A percentile compares a stretch with the other conserved stretches of the same genome.
phyloP scores from a whole-genome alignment of 2,113 vertebrate genomes.

The Corydoras sp. region DNA sequence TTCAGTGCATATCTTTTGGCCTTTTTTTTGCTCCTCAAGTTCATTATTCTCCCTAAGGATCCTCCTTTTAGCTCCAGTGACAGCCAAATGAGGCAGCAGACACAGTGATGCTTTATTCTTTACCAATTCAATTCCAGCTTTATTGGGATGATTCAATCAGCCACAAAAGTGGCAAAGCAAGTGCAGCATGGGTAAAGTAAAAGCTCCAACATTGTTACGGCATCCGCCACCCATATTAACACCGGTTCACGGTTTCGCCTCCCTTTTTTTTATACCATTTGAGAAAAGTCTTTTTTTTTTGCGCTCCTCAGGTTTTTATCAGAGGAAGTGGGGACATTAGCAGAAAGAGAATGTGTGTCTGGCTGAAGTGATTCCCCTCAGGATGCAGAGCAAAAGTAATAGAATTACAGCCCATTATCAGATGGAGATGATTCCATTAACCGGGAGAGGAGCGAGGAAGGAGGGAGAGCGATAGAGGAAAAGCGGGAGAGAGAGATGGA shows the following conservation, averaged over 20 bases:
- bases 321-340: constrained; percentile 17
- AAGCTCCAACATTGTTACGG: too few species aligned
- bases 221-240: too few species aligned
- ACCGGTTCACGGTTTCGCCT: too few species aligned
- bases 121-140: neutral
- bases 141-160: neutral
- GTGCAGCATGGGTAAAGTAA: too few species aligned
- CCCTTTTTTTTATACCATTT: too few species aligned
- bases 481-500: neutral
- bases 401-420: constrained; percentile 50
- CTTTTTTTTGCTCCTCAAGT: neutral
- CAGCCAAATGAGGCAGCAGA: neutral
- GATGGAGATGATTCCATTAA: constrained; percentile 35
- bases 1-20: too few species aligned
- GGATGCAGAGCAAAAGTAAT: constrained; percentile 39
- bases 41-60: neutral
- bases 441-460: neutral
- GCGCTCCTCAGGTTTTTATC: constrained; percentile 13
- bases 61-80: neutral
- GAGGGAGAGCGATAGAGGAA: constrained; percentile 25
- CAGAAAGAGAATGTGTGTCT: neutral
- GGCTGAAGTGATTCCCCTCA: constrained; percentile 21
- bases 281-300: neutral
- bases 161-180: neutral
- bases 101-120: neutral